These are phyloP conservation scores for Drosophila miranda DNA, from an alignment of 1,140 invertebrate species.

Conservation along the genomic window DNA sequence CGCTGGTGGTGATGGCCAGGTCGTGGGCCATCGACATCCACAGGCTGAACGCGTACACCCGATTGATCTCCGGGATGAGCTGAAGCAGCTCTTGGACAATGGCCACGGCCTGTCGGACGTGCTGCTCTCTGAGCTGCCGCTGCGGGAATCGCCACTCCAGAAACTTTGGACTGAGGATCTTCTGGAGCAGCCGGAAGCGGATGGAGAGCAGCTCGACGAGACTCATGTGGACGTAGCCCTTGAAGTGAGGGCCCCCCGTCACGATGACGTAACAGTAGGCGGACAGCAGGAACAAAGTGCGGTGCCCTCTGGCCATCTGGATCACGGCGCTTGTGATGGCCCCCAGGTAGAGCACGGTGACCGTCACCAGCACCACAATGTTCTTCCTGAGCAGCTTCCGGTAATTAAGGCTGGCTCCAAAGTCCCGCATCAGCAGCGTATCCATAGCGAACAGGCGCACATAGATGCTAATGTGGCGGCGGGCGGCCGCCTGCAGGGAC, in stretches of 20 bases:
- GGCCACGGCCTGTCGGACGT: slow-evolving; percentile 34
- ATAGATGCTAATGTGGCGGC: slow-evolving; percentile 51
- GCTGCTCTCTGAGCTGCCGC: slow-evolving; percentile 18
- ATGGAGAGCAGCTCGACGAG: slow-evolving; percentile 63
- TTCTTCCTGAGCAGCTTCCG: slow-evolving; percentile 59
- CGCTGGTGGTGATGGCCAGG: slow-evolving; percentile 64
- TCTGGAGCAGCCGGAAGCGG: slow-evolving; percentile 65
- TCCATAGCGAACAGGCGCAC: slow-evolving; percentile 52
- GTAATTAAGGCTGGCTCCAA: slow-evolving; percentile 66
- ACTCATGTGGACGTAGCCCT: slow-evolving; percentile 67
- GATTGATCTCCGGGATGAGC: slow-evolving; percentile 61
- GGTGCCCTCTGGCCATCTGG: slow-evolving; percentile 22
- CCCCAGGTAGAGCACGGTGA: slow-evolving; percentile 32
- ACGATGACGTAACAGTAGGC: slow-evolving; percentile 52
- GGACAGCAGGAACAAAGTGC: slow-evolving; percentile 19
- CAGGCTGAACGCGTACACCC: slow-evolving; percentile 48
- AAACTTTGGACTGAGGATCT: slow-evolving; percentile 33
- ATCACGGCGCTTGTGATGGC: slow-evolving; percentile 40
- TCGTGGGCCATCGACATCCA: slow-evolving; percentile 62
- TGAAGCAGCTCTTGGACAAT: slow-evolving; percentile 65
- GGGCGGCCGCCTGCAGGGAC: slow-evolving; percentile 35
- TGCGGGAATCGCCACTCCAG: slow-evolving; percentile 34
- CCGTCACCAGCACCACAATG: slow-evolving; percentile 29
- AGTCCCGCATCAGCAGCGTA: slow-evolving; percentile 36
- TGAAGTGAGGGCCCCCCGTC: slow-evolving; percentile 63